Base-by-base conservation (phyloP, 2,888 invertebrate genomes). In the Rhagium mordax region DNA sequence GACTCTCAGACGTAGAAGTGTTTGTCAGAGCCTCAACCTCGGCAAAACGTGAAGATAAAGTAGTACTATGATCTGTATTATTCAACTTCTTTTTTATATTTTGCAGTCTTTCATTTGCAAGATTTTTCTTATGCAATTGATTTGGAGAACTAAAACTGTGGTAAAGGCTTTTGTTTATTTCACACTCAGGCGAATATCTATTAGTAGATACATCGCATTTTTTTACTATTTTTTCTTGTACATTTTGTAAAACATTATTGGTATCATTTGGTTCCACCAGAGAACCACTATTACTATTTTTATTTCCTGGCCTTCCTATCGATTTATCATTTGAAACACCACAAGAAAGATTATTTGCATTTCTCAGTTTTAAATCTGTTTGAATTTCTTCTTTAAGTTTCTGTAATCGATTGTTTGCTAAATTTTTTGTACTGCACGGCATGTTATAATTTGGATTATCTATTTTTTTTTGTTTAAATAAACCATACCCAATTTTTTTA, bases 401-500 rank as follows among this genome's bases (percentile, higher is more conserved):
- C 53, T 71, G 47, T 57, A 79, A 59, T 41, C 75, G 71, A 41
- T 66, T 66, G 57, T 79, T 74, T 55, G 74, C 76, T 24, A 76
- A 62, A 57, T 76, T 76, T 49, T 72, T 71, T 68, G 70, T 71
- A 33, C 18, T 15, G 15, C 24, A 21, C 7, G 20, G 57, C n/a
- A 15, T 1, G 13, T 57, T 27, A 6, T 16, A 18, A 27, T 10
- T 8, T 18, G 49, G 20, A 18, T 3, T 15, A n/a, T 4, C 1
- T 27, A 27, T 21, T 51, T 49, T 64, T 15, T 16, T n/a, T 29
- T 48, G 51, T 29, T 49, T 64, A 64, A 10, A 24, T 27, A 16
- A 15, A 29, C 10, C 0, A 48, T 6, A 8, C 7, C n/a, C 64
- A 24, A 47, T 47, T 47, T 29, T 3, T 41, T 5, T 49, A 18